Percentiles rank a stretch among this genome's conserved stretches.
Evolutionary conservation across 2,797 vertebrate species (phyloP).

Genomic region (Champsocephalus esox): DNA sequence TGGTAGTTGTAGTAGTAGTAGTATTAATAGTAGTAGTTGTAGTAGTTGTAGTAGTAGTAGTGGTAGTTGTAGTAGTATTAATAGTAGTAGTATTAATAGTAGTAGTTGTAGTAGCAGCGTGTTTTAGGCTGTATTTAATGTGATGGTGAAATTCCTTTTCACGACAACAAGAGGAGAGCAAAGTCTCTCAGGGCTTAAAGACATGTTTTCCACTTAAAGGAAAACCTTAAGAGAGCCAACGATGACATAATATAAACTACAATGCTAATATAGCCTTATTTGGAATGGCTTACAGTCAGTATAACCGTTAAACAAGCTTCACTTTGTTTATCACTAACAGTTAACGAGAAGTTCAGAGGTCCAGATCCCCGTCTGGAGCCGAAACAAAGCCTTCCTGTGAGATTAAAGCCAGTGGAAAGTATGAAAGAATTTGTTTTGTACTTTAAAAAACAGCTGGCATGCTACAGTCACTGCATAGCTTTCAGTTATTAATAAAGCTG

Average conservation of each 20-base stretch:
- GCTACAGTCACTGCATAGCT: background rate
- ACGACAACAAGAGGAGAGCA: background rate
- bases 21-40: no score
- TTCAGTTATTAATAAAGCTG: background rate
- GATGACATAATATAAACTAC: constrained; percentile 18
- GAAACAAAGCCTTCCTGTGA: constrained; percentile 49
- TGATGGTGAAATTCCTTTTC: no score
- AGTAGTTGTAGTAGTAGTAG: no score
- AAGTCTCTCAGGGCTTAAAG: background rate
- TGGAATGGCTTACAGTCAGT: constrained; percentile 30
- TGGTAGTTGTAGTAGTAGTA: no score
- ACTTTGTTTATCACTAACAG: constrained; percentile 51
- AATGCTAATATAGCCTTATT: constrained; percentile 33
- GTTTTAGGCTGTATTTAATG: background rate
- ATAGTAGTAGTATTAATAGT: no score
- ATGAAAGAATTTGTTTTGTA: background rate
- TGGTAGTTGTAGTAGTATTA: no score
- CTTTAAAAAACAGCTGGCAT: background rate
- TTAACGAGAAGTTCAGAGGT: constrained; percentile 16
- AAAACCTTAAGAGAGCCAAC: constrained; percentile 13
- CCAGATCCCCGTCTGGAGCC: constrained; percentile 17
- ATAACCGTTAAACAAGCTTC: constrained; percentile 1
- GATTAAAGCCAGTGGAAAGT: background rate
- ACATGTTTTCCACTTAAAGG: background rate
- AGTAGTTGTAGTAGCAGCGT: background rate